phyloP scores from a whole-genome alignment of 2,888 invertebrate species.

The Gastrophysa polygoni region DNA sequence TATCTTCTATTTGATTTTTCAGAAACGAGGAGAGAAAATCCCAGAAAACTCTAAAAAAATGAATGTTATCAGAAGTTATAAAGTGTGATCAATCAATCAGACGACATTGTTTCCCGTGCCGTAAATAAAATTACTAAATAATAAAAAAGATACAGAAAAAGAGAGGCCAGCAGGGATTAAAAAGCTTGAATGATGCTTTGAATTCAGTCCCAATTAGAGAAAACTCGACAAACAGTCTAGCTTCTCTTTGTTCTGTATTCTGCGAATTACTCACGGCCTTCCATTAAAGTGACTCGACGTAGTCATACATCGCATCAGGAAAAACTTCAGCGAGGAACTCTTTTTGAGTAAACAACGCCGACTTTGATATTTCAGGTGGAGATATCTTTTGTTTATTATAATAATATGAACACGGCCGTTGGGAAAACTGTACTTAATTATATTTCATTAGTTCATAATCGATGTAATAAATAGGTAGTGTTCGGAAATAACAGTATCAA shows the following conservation, averaged over 20 bases:
- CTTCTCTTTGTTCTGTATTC: not conserved
- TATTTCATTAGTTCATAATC: no score
- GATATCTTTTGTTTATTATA: no score
- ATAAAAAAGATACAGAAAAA: not conserved
- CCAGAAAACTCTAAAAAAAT: no score
- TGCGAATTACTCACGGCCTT: constrained; percentile 5
- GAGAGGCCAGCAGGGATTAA: not conserved
- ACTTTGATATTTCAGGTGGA: not conserved
- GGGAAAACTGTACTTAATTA: no score
- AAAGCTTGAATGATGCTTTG: constrained; percentile 14
- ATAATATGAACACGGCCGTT: no score
- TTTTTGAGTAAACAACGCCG: not conserved
- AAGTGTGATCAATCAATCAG: no score
- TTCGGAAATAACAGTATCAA: no score
- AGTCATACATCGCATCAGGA: not conserved
- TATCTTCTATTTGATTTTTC: no score
- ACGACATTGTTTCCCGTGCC: no score
- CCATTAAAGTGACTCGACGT: not conserved
- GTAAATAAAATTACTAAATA: not conserved
- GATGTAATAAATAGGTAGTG: no score
- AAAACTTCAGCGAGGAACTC: not conserved
- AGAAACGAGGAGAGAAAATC: no score
- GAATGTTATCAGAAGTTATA: no score
- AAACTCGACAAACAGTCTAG: not conserved
- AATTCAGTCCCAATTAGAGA: constrained; percentile 11